Evolutionary conservation across 2,797 vertebrate species (phyloP).

Genomic region (Setipinna tenuifilis): DNA sequence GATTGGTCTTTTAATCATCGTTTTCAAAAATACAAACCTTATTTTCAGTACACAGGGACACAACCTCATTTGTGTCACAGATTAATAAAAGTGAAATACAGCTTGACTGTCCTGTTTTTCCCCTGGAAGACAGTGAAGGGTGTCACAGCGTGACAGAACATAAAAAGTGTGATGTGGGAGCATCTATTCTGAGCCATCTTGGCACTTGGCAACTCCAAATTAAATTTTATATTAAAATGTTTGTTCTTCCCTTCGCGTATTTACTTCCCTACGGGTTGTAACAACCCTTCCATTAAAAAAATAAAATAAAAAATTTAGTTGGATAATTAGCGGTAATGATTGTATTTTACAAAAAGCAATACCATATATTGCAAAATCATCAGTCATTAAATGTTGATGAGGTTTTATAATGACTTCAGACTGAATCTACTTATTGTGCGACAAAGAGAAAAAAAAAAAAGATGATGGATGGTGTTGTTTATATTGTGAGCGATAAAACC

Average conservation of each 20-base stretch:
- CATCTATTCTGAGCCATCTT: conserved; percentile 4
- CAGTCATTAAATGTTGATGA: conserved; percentile 2
- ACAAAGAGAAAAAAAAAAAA: neutral
- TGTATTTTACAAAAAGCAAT: neutral
- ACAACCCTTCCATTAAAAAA: neutral
- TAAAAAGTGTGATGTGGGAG: neutral
- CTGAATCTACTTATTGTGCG: conserved; percentile 13
- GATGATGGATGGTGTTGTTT: conserved; percentile 44
- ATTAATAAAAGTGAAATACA: conserved; percentile 24
- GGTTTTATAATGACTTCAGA: conserved; percentile 1
- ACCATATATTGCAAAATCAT: neutral
- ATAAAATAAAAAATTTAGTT: neutral
- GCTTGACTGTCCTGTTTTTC: neutral
- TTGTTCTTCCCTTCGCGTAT: neutral
- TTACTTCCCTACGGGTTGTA: neutral
- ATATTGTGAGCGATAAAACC: conserved; percentile 14
- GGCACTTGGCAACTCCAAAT: neutral
- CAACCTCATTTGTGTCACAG: neutral
- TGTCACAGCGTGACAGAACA: neutral
- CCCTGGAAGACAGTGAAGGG: neutral
- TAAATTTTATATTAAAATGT: neutral
- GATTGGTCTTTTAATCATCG: neutral
- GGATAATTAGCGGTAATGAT: neutral
- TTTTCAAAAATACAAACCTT: neutral
- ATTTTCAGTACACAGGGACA: neutral